Conservation (phyloP, 1,140 invertebrate species). For the Anagrus nilaparvatae region DNA sequence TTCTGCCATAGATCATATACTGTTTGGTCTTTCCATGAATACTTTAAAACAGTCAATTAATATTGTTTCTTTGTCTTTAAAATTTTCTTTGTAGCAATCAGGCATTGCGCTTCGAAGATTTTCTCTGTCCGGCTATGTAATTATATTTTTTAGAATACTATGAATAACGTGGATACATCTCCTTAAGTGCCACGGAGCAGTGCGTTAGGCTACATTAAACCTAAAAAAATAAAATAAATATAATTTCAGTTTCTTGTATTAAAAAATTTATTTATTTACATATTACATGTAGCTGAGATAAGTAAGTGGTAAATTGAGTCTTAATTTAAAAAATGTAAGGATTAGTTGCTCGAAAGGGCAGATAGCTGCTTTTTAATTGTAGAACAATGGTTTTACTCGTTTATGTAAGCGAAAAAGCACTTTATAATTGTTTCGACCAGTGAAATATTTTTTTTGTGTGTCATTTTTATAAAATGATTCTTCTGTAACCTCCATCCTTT, state of each 20-base stretch:
- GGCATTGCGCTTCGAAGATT: conserved; percentile 1
- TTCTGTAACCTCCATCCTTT: too few relatives aligned
- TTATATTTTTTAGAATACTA: neutral
- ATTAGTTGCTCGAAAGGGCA: conserved; percentile 2
- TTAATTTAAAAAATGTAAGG: conserved; percentile 2
- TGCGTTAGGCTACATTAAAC: neutral
- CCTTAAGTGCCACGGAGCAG: conserved; percentile 1
- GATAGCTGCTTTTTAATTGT: neutral
- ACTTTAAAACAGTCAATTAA: too few relatives aligned
- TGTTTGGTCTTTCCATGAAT: conserved; percentile 6
- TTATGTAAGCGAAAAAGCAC: conserved; percentile 1
- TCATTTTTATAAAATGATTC: conserved; percentile 1
- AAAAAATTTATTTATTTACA: too few relatives aligned
- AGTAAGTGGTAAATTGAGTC: conserved; percentile 5
- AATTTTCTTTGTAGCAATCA: conserved; percentile 6
- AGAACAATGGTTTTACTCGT: neutral
- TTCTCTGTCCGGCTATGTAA: conserved; percentile 5
- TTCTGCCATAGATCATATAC: conserved; percentile 5
- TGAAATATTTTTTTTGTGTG: conserved; percentile 4
- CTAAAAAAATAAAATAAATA: conserved; percentile 3
- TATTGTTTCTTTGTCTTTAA: too few relatives aligned
- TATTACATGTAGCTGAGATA: conserved; percentile 5
- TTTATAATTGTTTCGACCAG: conserved; percentile 4
- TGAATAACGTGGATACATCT: conserved; percentile 4
- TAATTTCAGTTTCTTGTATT: too few relatives aligned